Percentiles rank a stretch among this genome's conserved stretches.
Conservation (phyloP, 2,888 invertebrate species). For the Ochropacha duplaris region DNA sequence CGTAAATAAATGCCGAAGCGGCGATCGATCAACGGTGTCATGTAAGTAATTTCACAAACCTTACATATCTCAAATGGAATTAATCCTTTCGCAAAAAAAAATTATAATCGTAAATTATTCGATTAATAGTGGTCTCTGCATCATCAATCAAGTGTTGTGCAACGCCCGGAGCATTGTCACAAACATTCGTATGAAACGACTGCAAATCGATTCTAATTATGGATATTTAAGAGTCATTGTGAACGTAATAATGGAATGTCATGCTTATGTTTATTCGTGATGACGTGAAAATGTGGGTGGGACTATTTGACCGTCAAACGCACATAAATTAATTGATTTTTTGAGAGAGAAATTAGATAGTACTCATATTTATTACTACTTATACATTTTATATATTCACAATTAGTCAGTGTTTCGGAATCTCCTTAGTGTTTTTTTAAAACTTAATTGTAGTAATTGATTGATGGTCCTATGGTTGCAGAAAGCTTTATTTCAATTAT, state of each 20-base stretch:
- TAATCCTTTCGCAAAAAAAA: conserved; percentile 66
- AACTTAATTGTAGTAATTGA: too few species aligned
- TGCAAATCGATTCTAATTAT: conserved; percentile 78
- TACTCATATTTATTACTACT: too few species aligned
- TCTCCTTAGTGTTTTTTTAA: too few species aligned
- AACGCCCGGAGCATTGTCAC: conserved; percentile 61
- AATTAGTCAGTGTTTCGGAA: neutral
- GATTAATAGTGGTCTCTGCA: conserved; percentile 38
- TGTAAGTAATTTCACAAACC: conserved; percentile 41
- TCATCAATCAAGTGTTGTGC: conserved; percentile 75
- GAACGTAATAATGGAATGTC: conserved; percentile 49
- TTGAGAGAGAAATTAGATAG: too few species aligned
- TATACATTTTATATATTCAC: neutral
- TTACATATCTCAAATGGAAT: conserved; percentile 45
- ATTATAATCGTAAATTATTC: conserved; percentile 53
- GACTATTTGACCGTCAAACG: conserved; percentile 14
- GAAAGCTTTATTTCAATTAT: too few species aligned
- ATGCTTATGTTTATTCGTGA: conserved; percentile 48
- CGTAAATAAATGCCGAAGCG: conserved; percentile 32
- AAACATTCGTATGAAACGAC: conserved; percentile 58
- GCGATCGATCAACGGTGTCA: conserved; percentile 47
- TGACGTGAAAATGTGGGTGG: conserved; percentile 43
- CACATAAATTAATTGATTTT: conserved; percentile 19
- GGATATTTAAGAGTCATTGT: conserved; percentile 77
- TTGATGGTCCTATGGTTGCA: too few species aligned